Evolutionary conservation across 2,888 invertebrate species (phyloP), one percentile per base, ranked within the genome.

Genomic region (Erebia palarica): DNA sequence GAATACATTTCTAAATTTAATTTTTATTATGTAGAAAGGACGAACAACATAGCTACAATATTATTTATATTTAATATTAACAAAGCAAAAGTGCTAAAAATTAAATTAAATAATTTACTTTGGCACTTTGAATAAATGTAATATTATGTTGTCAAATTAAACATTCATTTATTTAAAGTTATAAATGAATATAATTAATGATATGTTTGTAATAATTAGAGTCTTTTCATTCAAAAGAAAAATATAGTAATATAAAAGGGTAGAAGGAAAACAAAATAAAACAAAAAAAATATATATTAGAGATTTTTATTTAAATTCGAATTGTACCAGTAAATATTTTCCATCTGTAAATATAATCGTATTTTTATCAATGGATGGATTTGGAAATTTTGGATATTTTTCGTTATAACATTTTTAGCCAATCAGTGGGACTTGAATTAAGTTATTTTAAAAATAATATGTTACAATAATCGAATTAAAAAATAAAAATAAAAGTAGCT

Each of bases 281-380:
- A 83, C 72, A 79, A 80, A 82, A 76, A 21, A 65, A 69, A 78
- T 78, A 76, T 73, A 76, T 78, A 83, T 82, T 82, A 87, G 80
- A 82, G 79, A 79, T 83, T 86, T 87, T 91, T 90, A 87, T 90
- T 91, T 86, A 83, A 88, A 89, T 88, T 88, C 88, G 90, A 91
- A 91, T 89, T 91, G 91, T 90, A 92, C 92, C 92, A 92, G 83
- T 88, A 86, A 86, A 86, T 85, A 84, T 83, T 81, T 79, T 78
- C 77, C 78, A 79, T 85, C 85, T 84, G 85, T 87, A 86, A 86
- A 88, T 89, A 89, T 89, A 89, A 87, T 91, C 90, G 90, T 90
- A 90, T 89, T 87, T 60, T 88, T 77, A 77, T 88, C 86, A 87
- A 80, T 92, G 92, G 92, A 92, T 92, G 92, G 92, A 92, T 83